Conservation (phyloP, 2,888 invertebrate species). For the Lycocerus yunnanus region DNA sequence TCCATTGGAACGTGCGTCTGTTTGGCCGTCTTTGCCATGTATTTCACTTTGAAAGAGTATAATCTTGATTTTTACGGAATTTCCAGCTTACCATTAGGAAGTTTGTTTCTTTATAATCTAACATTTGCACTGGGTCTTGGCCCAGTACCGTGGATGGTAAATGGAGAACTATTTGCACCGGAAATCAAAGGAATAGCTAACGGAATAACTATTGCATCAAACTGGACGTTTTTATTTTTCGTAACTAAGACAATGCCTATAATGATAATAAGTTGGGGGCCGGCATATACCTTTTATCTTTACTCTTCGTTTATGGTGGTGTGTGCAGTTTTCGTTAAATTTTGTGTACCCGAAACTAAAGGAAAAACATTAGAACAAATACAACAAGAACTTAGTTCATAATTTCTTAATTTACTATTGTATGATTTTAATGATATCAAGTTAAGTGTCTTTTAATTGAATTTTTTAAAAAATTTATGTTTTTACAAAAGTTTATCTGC, state of each 20-base stretch:
- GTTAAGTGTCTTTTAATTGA: too few relatives aligned
- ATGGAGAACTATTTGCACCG: conserved; percentile 30
- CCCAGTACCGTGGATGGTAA: conserved; percentile 32
- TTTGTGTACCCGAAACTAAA: conserved; percentile 31
- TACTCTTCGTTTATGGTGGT: conserved; percentile 25
- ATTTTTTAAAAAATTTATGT: too few relatives aligned
- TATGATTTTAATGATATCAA: too few relatives aligned
- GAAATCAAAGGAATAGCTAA: conserved; percentile 32
- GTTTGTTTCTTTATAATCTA: conserved; percentile 26
- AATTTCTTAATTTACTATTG: too few relatives aligned
- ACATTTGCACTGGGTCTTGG: conserved; percentile 31
- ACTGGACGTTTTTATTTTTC: conserved; percentile 29
- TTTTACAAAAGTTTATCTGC: too few relatives aligned
- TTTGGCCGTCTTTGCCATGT: conserved; percentile 4
- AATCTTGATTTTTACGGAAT: conserved; percentile 17
- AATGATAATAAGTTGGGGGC: conserved; percentile 22
- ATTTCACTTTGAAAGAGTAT: conserved; percentile 6
- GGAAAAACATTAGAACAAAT: conserved; percentile 25
- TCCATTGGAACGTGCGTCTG: conserved; percentile 14
- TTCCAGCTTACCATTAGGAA: conserved; percentile 22
- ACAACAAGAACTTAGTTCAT: conserved; percentile 17
- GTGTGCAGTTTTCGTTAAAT: conserved; percentile 24
- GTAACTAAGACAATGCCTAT: conserved; percentile 31
- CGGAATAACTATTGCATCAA: conserved; percentile 29
- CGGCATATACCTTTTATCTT: conserved; percentile 31